phyloP scores from a whole-genome alignment of 2,888 invertebrate species.

The Temnothorax rugatulus region DNA sequence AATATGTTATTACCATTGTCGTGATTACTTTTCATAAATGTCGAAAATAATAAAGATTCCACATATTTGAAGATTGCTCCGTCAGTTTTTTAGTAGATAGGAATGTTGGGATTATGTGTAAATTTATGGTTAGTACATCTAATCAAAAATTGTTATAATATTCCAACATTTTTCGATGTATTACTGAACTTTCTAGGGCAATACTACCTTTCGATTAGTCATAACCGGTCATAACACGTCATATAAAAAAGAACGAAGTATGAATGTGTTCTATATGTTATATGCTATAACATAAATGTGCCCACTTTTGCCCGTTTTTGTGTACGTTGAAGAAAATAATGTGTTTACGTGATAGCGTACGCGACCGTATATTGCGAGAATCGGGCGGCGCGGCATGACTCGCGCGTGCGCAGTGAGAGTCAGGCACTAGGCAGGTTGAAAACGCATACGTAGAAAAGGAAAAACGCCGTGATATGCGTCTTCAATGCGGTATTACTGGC shows the following conservation, averaged over 20 bases:
- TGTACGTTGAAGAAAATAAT: background rate
- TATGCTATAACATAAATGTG: background rate
- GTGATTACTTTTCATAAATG: too few relatives aligned
- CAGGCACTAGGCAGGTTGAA: too few relatives aligned
- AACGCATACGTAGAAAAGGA: too few relatives aligned
- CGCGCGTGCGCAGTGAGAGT: too few relatives aligned
- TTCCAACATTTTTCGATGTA: background rate
- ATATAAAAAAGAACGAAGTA: background rate
- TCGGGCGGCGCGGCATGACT: too few relatives aligned
- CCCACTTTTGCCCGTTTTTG: background rate
- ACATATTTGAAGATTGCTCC: too few relatives aligned
- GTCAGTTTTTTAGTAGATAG: too few relatives aligned
- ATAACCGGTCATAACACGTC: conserved; percentile 9
- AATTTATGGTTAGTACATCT: background rate
- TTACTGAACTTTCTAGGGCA: background rate
- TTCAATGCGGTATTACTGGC: too few relatives aligned
- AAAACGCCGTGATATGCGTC: too few relatives aligned
- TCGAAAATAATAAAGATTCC: too few relatives aligned
- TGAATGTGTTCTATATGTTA: background rate
- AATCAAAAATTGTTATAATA: background rate
- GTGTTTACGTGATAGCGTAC: background rate
- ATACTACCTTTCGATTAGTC: background rate
- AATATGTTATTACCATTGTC: too few relatives aligned
- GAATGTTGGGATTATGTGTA: too few relatives aligned
- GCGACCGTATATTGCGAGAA: background rate